Percentiles rank a stretch among this genome's conserved stretches.
Evolutionary conservation across 2,797 vertebrate species (phyloP).

Genomic region (Limosa lapponica): DNA sequence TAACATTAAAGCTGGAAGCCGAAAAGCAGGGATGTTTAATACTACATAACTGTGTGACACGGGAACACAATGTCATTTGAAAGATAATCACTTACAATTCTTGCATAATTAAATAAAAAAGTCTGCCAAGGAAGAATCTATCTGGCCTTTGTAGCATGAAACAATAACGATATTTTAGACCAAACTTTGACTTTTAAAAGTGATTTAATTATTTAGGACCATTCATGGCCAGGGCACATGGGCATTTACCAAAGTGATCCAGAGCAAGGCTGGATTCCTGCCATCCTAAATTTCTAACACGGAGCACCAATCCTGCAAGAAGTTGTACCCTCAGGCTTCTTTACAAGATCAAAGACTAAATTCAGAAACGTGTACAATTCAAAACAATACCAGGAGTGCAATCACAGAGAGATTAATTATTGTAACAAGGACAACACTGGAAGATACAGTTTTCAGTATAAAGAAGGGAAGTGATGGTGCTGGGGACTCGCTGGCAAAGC

Average conservation of each 20-base stretch:
- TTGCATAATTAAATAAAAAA: constrained; percentile 33
- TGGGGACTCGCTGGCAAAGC: background rate
- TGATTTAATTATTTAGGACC: constrained; percentile 22
- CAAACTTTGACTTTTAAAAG: background rate
- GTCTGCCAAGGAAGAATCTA: background rate
- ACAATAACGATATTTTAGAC: background rate
- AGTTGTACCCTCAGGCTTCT: background rate
- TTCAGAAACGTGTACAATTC: background rate
- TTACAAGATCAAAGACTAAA: background rate
- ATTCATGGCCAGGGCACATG: background rate
- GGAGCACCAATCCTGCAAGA: background rate
- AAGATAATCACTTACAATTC: constrained; percentile 7
- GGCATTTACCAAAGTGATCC: background rate
- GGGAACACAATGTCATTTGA: background rate
- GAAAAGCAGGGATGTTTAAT: background rate
- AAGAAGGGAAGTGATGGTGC: background rate
- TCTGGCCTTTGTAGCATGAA: background rate
- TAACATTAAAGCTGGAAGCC: background rate
- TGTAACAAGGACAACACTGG: background rate
- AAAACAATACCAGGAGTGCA: background rate
- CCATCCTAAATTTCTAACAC: background rate
- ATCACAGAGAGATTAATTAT: background rate
- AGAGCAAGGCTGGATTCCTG: background rate
- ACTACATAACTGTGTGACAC: background rate
- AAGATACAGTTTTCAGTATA: background rate